These are phyloP conservation scores for Paragorgia papillata DNA, from an alignment of 92 coral and sea anemone species.

Conservation along the genomic window DNA sequence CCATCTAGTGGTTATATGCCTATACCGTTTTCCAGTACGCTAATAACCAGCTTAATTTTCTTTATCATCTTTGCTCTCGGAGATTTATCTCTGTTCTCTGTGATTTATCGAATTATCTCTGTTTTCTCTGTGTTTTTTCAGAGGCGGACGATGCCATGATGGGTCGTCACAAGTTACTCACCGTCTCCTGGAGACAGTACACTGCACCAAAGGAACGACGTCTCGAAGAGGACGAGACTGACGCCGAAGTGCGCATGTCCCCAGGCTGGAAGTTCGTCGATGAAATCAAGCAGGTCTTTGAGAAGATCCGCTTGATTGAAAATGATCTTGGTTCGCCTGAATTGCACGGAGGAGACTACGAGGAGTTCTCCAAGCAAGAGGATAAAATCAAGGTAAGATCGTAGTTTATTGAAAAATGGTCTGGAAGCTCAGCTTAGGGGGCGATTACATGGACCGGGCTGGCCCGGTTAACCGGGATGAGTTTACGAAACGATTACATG, in stretches of 20 bases:
- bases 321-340: conserved; percentile 75
- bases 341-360: conserved; percentile 87
- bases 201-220: conserved; percentile 59
- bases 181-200: conserved; percentile 77
- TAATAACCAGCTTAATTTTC: too few relatives aligned
- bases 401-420: not conserved
- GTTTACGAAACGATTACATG: too few relatives aligned
- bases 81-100: too few relatives aligned
- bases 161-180: conserved; percentile 70
- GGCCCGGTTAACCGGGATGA: too few relatives aligned
- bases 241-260: conserved; percentile 52
- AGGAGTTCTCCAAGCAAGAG: conserved; percentile 95
- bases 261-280: conserved; percentile 88
- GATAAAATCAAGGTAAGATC: conserved; percentile 54
- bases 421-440: too few relatives aligned
- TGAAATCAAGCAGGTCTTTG: conserved; percentile 78
- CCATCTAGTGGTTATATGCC: too few relatives aligned
- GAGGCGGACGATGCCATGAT: conserved; percentile 97
- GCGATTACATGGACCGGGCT: too few relatives aligned
- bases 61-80: too few relatives aligned
- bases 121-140: conserved; percentile 21
- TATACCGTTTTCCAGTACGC: too few relatives aligned
- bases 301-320: conserved; percentile 77
- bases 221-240: conserved; percentile 44
- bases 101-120: too few relatives aligned